Percentiles rank a stretch among this genome's conserved stretches.
Conservation (phyloP, 2,797 vertebrate genomes). For the Microchirus variegatus region DNA sequence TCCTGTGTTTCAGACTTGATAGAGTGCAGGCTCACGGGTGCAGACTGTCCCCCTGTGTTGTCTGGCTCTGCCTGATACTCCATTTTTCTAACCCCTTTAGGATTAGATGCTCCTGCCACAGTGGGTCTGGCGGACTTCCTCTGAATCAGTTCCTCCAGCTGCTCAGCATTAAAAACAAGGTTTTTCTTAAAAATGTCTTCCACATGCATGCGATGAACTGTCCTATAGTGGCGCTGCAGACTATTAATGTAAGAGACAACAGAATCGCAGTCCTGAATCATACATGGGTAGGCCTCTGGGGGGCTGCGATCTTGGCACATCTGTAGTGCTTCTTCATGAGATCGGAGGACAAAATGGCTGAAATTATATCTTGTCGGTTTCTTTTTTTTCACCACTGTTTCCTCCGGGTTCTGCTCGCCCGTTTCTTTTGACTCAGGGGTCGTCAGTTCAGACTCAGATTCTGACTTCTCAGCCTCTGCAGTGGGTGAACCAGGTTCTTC, state of each 20-base stretch:
- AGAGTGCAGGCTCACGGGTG: conserved; percentile 72
- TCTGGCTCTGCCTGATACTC: conserved; percentile 75
- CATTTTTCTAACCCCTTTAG: conserved; percentile 76
- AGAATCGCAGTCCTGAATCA: conserved; percentile 93
- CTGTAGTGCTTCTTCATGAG: conserved; percentile 92
- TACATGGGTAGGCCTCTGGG: conserved; percentile 90
- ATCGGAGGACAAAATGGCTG: conserved; percentile 75
- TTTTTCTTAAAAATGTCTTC: conserved; percentile 78
- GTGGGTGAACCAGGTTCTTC: conserved; percentile 50
- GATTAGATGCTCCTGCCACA: conserved; percentile 43
- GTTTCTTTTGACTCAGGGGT: conserved; percentile 29
- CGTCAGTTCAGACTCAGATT: conserved; percentile 34
- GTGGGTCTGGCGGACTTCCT: conserved; percentile 76
- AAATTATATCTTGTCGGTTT: not conserved
- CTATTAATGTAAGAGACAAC: conserved; percentile 90
- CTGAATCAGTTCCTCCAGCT: conserved; percentile 83
- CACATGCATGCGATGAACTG: conserved; percentile 84
- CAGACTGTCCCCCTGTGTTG: conserved; percentile 52
- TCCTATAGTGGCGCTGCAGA: conserved; percentile 91
- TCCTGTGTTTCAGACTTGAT: conserved; percentile 58
- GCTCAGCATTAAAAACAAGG: conserved; percentile 82
- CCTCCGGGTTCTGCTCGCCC: conserved; percentile 1
- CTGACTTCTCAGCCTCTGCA: conserved; percentile 42
- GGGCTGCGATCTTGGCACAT: conserved; percentile 93
- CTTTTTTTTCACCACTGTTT: not conserved